phyloP scores from a whole-genome alignment of 2,797 vertebrate genomes.

The Triplophysa yarkandensis region DNA sequence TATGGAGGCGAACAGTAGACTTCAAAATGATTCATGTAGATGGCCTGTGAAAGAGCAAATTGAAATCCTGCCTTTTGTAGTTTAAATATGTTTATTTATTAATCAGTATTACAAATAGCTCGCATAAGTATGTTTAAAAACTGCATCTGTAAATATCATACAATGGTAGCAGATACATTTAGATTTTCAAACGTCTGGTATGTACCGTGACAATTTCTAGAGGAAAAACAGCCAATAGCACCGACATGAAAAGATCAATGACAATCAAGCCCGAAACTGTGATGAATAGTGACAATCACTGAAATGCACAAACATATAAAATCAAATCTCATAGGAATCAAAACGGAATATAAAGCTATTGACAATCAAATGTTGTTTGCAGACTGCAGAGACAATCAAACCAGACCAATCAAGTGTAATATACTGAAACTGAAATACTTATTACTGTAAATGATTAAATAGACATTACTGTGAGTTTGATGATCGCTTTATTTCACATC shows the following conservation, averaged over 20 bases:
- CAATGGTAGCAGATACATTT: background rate
- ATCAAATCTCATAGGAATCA: background rate
- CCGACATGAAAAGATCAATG: conserved; percentile 5
- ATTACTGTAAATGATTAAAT: conserved; percentile 44
- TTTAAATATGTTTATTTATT: background rate
- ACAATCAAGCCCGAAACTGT: conserved; percentile 26
- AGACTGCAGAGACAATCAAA: conserved; percentile 30
- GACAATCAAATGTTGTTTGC: conserved; percentile 65
- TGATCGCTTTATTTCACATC: conserved; percentile 7
- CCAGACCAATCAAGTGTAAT: conserved; percentile 37
- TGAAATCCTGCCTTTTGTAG: background rate
- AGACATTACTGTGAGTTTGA: conserved; percentile 28
- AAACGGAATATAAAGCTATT: conserved; percentile 43
- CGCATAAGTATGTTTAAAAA: background rate
- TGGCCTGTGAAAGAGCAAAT: background rate
- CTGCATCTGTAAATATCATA: background rate
- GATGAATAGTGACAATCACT: conserved; percentile 28
- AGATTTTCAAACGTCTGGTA: background rate
- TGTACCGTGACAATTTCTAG: background rate
- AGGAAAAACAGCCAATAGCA: conserved; percentile 15
- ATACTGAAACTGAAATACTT: conserved; percentile 21
- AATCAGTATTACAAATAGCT: conserved; percentile 2
- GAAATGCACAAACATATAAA: conserved; percentile 19
- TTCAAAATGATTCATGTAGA: background rate
- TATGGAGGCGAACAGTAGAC: background rate